Evolutionary conservation across 2,113 vertebrate species (phyloP).

Genomic region (Aspidoscelis tigris): DNA sequence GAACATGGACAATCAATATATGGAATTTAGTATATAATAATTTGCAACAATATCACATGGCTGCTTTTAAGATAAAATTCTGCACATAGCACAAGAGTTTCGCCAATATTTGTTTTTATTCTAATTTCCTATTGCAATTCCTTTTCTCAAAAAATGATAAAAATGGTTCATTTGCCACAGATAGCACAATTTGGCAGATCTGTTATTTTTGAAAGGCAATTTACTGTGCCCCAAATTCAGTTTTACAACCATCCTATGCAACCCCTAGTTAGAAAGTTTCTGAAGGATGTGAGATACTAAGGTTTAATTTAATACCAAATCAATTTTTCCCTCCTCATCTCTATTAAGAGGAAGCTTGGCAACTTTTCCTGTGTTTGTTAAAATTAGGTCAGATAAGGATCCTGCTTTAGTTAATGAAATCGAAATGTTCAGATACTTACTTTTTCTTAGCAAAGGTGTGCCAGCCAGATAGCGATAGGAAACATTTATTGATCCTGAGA

Average conservation of each 20-base stretch:
- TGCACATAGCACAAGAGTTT: too few species aligned
- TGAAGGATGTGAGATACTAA: neutral
- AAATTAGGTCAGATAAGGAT: slow-evolving; percentile 22
- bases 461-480: slow-evolving; percentile 94
- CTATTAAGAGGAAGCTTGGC: neutral
- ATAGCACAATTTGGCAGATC: neutral
- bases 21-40: too few species aligned
- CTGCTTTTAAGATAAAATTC: too few species aligned
- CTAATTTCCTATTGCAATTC: too few species aligned
- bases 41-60: too few species aligned
- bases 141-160: too few species aligned
- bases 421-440: slow-evolving; percentile 76
- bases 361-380: neutral
- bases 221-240: neutral
- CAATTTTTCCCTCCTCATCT: neutral
- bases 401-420: slow-evolving; percentile 39
- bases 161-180: too few species aligned
- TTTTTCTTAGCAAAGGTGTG: slow-evolving; percentile 89
- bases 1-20: too few species aligned
- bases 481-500: slow-evolving; percentile 94
- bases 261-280: neutral
- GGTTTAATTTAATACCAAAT: neutral
- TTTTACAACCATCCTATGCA: neutral
- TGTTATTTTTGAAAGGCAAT: neutral
- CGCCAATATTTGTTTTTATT: too few species aligned